Conservation (phyloP, 2,888 invertebrate species). For the Epinotia brunnichana region DNA sequence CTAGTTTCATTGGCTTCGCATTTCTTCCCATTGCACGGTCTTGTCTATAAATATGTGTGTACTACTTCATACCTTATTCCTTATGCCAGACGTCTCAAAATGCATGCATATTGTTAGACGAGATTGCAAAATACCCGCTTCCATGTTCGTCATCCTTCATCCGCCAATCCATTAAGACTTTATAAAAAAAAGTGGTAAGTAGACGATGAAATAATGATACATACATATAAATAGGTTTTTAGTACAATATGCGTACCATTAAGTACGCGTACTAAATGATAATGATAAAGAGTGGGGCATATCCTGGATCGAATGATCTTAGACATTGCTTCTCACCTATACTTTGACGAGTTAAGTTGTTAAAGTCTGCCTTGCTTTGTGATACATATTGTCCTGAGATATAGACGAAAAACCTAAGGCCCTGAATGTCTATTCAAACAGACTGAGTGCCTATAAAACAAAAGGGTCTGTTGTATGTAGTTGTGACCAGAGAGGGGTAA, state of each 20-base stretch:
- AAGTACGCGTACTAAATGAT: too few relatives aligned
- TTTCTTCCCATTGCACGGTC: conserved; percentile 7
- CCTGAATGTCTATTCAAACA: too few relatives aligned
- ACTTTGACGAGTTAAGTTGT: neutral
- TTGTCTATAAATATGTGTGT: conserved; percentile 18
- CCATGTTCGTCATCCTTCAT: neutral
- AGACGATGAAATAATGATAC: too few relatives aligned
- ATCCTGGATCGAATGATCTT: neutral
- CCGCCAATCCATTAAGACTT: neutral
- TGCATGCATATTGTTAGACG: conserved; percentile 22
- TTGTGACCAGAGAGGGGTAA: too few relatives aligned
- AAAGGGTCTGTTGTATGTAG: too few relatives aligned
- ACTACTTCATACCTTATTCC: neutral
- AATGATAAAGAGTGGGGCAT: too few relatives aligned
- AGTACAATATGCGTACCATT: too few relatives aligned
- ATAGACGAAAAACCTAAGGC: too few relatives aligned
- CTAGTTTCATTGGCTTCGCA: conserved; percentile 44
- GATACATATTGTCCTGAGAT: neutral
- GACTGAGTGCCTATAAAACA: too few relatives aligned
- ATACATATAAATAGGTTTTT: too few relatives aligned
- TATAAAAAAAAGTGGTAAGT: neutral
- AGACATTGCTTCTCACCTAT: neutral
- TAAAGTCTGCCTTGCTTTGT: neutral
- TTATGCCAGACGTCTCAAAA: neutral
- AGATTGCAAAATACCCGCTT: neutral